Percentiles rank a stretch among this genome's conserved stretches.
phyloP scores from a whole-genome alignment of 2,888 invertebrate species.

The Podotricha telesiphe region DNA sequence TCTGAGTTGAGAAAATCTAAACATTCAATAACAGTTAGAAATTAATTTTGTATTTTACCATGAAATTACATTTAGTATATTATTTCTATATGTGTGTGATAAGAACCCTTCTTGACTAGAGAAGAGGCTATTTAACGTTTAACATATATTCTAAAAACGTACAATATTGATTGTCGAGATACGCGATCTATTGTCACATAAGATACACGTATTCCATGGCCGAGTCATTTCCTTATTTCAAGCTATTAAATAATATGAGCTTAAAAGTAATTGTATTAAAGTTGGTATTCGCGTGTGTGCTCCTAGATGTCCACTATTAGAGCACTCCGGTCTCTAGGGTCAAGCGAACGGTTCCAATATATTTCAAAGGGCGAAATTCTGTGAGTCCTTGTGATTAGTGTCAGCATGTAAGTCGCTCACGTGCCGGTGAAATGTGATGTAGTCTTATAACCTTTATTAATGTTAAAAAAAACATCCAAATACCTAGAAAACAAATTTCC shows the following conservation, averaged over 20 bases:
- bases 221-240: conserved; percentile 3
- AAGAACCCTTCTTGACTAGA: neutral
- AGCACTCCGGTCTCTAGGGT: conserved; percentile 67
- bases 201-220: conserved; percentile 21
- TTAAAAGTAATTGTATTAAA: conserved; percentile 36
- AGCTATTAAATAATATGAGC: neutral
- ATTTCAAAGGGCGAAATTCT: conserved; percentile 55
- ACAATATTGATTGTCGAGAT: conserved; percentile 6
- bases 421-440: conserved; percentile 62
- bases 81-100: neutral
- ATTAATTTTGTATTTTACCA: neutral
- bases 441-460: conserved; percentile 10
- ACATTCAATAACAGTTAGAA: neutral
- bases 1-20: neutral
- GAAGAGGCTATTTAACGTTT: neutral
- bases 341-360: conserved; percentile 64
- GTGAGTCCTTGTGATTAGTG: conserved; percentile 73
- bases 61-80: neutral
- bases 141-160: conserved; percentile 12
- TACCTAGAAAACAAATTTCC: too few species aligned
- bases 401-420: conserved; percentile 71
- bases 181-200: conserved; percentile 11
- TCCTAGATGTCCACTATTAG: conserved; percentile 46
- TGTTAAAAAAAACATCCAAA: neutral
- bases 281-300: conserved; percentile 29